Conservation (phyloP, 2,888 invertebrate species). For the Drosophila kuntzei region DNA sequence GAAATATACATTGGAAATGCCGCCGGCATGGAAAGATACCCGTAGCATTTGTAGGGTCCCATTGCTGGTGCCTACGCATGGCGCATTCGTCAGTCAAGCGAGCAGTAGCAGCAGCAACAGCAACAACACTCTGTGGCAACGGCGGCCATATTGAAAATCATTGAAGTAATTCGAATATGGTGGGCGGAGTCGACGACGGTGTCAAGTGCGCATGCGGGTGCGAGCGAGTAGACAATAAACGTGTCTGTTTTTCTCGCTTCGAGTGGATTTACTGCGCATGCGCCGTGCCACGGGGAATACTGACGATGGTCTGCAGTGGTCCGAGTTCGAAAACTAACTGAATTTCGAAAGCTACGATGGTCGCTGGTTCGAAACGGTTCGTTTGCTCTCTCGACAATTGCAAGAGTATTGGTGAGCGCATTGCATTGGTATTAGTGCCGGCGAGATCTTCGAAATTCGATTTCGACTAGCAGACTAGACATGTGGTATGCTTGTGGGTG, state of each 20-base stretch:
- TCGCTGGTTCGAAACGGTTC: conserved; percentile 33
- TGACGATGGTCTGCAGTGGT: conserved; percentile 44
- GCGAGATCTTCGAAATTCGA: conserved; percentile 73
- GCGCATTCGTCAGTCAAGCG: conserved; percentile 52
- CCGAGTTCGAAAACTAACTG: conserved; percentile 65
- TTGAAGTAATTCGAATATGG: conserved; percentile 84
- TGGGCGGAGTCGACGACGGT: conserved; percentile 81
- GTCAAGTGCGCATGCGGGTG: conserved; percentile 60
- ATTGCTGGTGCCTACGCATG: conserved; percentile 55
- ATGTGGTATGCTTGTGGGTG: conserved; percentile 2
- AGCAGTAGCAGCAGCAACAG: conserved; percentile 42
- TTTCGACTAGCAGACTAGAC: conserved; percentile 33
- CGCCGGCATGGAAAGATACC: conserved; percentile 55
- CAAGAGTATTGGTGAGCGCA: conserved; percentile 53
- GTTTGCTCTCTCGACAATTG: conserved; percentile 41
- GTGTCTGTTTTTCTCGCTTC: conserved; percentile 26
- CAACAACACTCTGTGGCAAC: conserved; percentile 27
- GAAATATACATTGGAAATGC: conserved; percentile 27
- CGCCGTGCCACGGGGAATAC: conserved; percentile 40
- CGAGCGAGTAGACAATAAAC: conserved; percentile 57
- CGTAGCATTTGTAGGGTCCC: conserved; percentile 34
- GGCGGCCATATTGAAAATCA: conserved; percentile 85
- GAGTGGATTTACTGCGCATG: conserved; percentile 56
- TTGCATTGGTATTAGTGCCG: conserved; percentile 58
- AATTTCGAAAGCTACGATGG: conserved; percentile 66